Base-by-base conservation (phyloP, 2,888 invertebrate genomes). In the Euplexia lucipara region DNA sequence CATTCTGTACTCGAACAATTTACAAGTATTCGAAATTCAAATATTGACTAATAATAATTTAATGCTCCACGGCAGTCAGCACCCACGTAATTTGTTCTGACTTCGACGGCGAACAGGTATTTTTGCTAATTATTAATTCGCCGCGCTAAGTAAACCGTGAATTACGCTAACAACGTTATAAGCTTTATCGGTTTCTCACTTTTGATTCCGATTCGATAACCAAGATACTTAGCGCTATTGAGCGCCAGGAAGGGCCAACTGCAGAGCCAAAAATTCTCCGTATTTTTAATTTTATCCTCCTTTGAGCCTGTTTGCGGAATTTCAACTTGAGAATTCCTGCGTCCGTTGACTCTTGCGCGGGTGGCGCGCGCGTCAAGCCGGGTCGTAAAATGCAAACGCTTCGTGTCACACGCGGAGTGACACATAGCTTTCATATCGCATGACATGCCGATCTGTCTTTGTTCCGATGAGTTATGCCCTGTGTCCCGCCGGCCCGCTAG, bases 381-480 rank as follows among this genome's bases (percentile, higher is more conserved):
- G 44, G 52, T 78, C 80, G 79, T 81, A 82, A 83, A 79, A 82
- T 59, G 78, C 74, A 71, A 78, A 79, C 76, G 81, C 67, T 81
- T 51, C 70, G 73, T 83, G 83, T 83, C 82, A 77, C 63, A 75
- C 67, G 57, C 78, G 69, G 79, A 76, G 79, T 84, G 87, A 85
- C 87, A 86, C 83, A 86, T 83, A 72, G 86, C 84, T 84, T 83
- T 86, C 77, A 79, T 79, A 77, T 75, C 65, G 79, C 60, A 61
- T 73, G 68, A 77, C 79, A 77, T 76, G 79, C 68, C 73, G 67
- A 79, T 73, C 83, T 77, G 87, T 91, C 91, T 90, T 89, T 89
- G 90, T 89, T 87, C 87, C 72, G 75, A 86, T 90, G 90, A 92
- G 86, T 90, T 90, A 90, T 89, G 83, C 76, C 81, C 82, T 79